Evolutionary conservation across 2,113 vertebrate species (phyloP).

Genomic region (Silurus asotus): DNA sequence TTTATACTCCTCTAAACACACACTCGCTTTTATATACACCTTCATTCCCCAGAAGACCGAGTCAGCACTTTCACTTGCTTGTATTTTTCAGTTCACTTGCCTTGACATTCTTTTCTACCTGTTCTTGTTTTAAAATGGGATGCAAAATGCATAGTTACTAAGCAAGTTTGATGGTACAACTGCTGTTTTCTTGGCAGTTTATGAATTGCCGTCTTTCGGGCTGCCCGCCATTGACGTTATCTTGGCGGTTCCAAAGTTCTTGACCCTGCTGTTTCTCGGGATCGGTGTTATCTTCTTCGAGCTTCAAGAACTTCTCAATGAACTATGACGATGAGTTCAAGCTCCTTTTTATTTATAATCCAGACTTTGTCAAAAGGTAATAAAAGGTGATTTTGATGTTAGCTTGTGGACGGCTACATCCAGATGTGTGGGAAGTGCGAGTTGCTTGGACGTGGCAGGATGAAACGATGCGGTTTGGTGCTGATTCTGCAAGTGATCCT

Average conservation of each 20-base stretch:
- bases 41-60: neutral
- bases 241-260: neutral
- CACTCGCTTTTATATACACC: slow-evolving; percentile 10
- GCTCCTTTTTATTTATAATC: neutral
- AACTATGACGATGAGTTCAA: neutral
- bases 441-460: slow-evolving; percentile 4
- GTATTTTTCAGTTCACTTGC: neutral
- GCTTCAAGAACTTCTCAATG: neutral
- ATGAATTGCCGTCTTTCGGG: neutral
- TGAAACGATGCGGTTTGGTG: slow-evolving; percentile 19
- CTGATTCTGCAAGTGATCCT: slow-evolving; percentile 11
- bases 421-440: slow-evolving; percentile 12
- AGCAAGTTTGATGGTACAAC: neutral
- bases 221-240: neutral
- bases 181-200: neutral
- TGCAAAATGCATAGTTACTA: neutral
- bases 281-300: neutral
- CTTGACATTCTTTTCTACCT: neutral
- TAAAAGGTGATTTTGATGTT: neutral
- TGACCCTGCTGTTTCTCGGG: neutral
- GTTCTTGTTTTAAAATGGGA: neutral
- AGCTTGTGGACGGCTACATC: neutral
- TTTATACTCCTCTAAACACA: neutral
- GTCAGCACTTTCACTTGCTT: slow-evolving; percentile 12
- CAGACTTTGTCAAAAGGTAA: neutral